These are phyloP conservation scores for Sebastes iracundus DNA, from an alignment of 2,797 vertebrate genomes.

Conservation along the genomic window DNA sequence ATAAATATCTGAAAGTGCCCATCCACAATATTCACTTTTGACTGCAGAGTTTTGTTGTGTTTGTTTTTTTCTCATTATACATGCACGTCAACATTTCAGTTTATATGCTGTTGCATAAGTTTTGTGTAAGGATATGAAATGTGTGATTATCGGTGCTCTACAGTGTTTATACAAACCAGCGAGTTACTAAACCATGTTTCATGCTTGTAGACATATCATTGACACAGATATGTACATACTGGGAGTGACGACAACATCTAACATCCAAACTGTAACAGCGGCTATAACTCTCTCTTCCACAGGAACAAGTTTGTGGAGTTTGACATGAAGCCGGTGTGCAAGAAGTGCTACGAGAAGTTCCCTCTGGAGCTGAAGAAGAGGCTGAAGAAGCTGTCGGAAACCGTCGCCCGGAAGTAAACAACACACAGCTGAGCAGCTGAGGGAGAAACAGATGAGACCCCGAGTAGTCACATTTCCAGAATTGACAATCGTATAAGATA, in stretches of 20 bases:
- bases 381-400: conserved; percentile 97
- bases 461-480: conserved; percentile 4
- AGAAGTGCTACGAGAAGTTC: conserved; percentile 99
- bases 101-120: background rate
- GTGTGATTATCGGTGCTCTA: background rate
- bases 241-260: background rate
- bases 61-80: background rate
- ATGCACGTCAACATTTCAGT: background rate
- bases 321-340: conserved; percentile 99
- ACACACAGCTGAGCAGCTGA: background rate
- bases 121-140: background rate
- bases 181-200: background rate
- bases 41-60: background rate
- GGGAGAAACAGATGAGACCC: background rate
- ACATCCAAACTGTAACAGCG: background rate
- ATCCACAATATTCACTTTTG: background rate
- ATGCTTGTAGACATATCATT: background rate
- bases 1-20: background rate
- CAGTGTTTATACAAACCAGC: background rate
- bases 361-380: conserved; percentile 98
- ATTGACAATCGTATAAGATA: conserved; percentile 19
- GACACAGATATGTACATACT: background rate
- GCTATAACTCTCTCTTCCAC: conserved; percentile 20
- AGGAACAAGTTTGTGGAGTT: conserved; percentile 99
- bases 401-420: conserved; percentile 90